Evolutionary conservation across 1,140 invertebrate genomes (phyloP).

Genomic region (Colletes latitarsis): DNA sequence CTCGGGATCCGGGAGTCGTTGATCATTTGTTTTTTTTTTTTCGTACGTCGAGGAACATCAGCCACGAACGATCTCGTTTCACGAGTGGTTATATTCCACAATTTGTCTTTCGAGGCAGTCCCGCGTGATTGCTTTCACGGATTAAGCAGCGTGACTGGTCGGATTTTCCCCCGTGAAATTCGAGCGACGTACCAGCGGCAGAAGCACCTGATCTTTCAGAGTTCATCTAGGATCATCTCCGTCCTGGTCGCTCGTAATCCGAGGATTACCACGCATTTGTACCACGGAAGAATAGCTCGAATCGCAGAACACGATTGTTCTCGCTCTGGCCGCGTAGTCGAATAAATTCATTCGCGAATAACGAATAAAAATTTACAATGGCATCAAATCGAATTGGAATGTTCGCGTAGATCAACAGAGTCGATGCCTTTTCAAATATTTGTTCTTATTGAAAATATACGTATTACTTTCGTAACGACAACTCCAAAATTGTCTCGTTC

Average conservation of each 20-base stretch:
- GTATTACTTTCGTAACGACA: background rate
- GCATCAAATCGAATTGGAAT: too few species aligned
- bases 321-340: too few species aligned
- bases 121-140: conserved; percentile 49
- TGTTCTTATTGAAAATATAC: too few species aligned
- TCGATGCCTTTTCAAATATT: too few species aligned
- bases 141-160: conserved; percentile 73
- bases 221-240: conserved; percentile 22
- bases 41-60: background rate
- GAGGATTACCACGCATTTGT: conserved; percentile 28
- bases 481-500: background rate
- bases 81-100: conserved; percentile 24
- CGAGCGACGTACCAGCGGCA: conserved; percentile 36
- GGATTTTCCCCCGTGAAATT: conserved; percentile 63
- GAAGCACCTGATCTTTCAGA: conserved; percentile 34
- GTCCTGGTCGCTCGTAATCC: conserved; percentile 37
- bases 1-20: background rate
- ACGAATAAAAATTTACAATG: too few species aligned
- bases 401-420: too few species aligned
- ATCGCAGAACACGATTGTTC: too few species aligned
- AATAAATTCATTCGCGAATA: too few species aligned
- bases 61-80: conserved; percentile 15
- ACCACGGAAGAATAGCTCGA: background rate
- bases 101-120: conserved; percentile 25
- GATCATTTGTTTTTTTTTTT: background rate